A percentile compares a stretch with the other conserved stretches of the same genome.
These are phyloP conservation scores for Scalopus aquaticus DNA, from an alignment of 2,113 vertebrate species.

Conservation along the genomic window DNA sequence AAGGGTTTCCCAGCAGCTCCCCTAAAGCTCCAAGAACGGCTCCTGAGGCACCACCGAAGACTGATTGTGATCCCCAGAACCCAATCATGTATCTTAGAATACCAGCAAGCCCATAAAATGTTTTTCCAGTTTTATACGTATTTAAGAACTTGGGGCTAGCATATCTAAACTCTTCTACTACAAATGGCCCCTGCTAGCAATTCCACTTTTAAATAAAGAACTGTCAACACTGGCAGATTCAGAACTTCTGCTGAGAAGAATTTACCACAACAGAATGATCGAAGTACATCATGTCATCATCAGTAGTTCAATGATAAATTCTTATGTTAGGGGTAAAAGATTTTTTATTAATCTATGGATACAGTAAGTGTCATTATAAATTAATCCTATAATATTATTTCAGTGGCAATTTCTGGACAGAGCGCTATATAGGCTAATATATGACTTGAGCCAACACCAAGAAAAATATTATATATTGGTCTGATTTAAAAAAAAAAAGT, in stretches of 20 bases:
- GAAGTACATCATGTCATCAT: neutral
- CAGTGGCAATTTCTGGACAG: constrained; percentile 35
- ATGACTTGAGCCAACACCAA: neutral
- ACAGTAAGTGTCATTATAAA: constrained; percentile 54
- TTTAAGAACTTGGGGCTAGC: constrained; percentile 75
- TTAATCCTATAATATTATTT: constrained; percentile 40
- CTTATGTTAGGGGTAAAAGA: neutral
- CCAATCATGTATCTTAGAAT: constrained; percentile 63
- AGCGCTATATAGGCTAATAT: neutral
- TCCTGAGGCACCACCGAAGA: neutral
- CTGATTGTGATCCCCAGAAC: constrained; percentile 46
- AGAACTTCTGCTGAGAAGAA: constrained; percentile 78
- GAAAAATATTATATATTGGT: neutral
- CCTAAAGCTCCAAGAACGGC: neutral
- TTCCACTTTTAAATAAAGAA: constrained; percentile 75
- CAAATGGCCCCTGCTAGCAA: constrained; percentile 69
- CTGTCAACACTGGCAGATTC: constrained; percentile 79
- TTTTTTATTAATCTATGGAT: constrained; percentile 18
- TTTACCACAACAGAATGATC: constrained; percentile 55
- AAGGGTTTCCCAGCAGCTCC: neutral
- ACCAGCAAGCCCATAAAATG: constrained; percentile 70
- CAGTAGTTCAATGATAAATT: constrained; percentile 14
- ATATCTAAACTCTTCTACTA: constrained; percentile 69
- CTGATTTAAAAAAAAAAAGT: neutral
- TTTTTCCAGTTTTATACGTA: constrained; percentile 77